Conservation (phyloP, 2,888 invertebrate species). For the Synergus laeviventris region DNA sequence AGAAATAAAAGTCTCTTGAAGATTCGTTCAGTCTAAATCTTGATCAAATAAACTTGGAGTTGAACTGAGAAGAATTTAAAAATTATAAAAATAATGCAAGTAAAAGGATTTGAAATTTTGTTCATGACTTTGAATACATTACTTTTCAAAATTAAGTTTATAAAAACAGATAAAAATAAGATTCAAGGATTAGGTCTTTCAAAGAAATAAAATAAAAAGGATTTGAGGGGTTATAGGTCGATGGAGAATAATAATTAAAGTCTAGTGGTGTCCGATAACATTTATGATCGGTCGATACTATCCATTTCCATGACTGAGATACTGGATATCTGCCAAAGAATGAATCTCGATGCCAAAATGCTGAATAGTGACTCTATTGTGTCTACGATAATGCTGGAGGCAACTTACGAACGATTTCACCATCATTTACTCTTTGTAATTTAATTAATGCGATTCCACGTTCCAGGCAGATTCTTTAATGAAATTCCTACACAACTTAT, state of each 20-base stretch:
- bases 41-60: not conserved
- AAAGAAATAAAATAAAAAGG: not conserved
- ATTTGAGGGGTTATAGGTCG: conserved; percentile 35
- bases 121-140: not conserved
- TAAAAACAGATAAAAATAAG: no score
- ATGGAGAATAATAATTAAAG: conserved; percentile 52
- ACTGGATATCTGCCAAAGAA: conserved; percentile 59
- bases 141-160: not conserved
- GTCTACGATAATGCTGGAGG: conserved; percentile 54
- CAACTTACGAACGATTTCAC: conserved; percentile 9
- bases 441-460: conserved; percentile 21
- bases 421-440: conserved; percentile 5
- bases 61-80: no score
- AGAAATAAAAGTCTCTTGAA: not conserved
- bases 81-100: no score
- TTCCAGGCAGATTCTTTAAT: not conserved
- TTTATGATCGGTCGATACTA: conserved; percentile 54
- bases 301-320: conserved; percentile 52
- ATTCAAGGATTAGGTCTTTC: not conserved
- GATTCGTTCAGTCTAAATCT: not conserved
- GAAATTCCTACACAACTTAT: not conserved
- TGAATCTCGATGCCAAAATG: conserved; percentile 55
- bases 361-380: conserved; percentile 55
- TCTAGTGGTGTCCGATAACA: conserved; percentile 50
- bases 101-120: no score